Percentiles rank a stretch among this genome's conserved stretches.
These are phyloP conservation scores for Galeruca laticollis DNA, from an alignment of 2,888 invertebrate genomes.

Conservation along the genomic window DNA sequence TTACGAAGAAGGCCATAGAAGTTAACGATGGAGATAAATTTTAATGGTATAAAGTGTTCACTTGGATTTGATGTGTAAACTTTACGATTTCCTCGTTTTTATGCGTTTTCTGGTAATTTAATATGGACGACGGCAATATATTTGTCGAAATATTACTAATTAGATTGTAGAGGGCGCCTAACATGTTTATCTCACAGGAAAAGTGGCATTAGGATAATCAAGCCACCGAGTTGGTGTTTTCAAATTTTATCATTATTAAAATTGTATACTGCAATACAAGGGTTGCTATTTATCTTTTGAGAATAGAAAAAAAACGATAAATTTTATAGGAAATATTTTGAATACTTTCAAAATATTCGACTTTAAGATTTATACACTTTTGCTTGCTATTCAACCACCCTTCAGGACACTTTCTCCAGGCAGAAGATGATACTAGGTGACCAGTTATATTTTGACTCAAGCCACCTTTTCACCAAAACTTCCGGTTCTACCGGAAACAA, in stretches of 20 bases:
- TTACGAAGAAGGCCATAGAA: slow-evolving; percentile 19
- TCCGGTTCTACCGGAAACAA: too few species aligned
- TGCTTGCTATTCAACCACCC: too few species aligned
- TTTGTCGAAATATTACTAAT: slow-evolving; percentile 12
- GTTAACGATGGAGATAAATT: slow-evolving; percentile 26
- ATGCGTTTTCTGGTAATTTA: slow-evolving; percentile 14
- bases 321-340: too few species aligned
- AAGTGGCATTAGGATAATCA: neutral
- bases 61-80: slow-evolving; percentile 8
- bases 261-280: neutral
- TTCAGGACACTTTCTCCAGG: too few species aligned
- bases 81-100: slow-evolving; percentile 29
- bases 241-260: neutral
- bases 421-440: too few species aligned
- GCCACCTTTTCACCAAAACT: too few species aligned
- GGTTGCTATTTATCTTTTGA: too few species aligned
- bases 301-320: too few species aligned
- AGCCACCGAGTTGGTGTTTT: neutral
- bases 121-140: slow-evolving; percentile 7
- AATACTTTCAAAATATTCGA: too few species aligned
- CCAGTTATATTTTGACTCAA: too few species aligned
- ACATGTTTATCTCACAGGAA: slow-evolving; percentile 4
- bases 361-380: too few species aligned
- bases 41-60: slow-evolving; percentile 8
- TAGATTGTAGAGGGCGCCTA: slow-evolving; percentile 11